Evolutionary conservation across 1,140 invertebrate species (phyloP), one percentile per base, ranked within the genome.

Genomic region (Micrasema minimum): DNA sequence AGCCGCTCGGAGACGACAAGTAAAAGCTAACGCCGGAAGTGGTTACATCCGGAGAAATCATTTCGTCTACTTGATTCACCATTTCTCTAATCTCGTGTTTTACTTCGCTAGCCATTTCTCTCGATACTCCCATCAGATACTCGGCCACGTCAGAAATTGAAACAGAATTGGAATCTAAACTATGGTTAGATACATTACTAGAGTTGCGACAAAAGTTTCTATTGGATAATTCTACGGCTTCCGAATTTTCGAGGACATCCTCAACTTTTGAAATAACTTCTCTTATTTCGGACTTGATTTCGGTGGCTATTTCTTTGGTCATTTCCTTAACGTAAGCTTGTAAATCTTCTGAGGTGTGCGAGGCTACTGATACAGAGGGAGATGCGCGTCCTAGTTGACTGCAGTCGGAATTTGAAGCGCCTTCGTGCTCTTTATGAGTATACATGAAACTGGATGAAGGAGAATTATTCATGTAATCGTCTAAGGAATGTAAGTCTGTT

Each of bases 211-310:
- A 84, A 38, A 83, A 79, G 59, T 83, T 84, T 16, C 79, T 45
- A 78, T 82, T 83, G 10, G 80, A 80, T 76, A 85, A 80, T 66
- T 85, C 82, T 18, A 83, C 72, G 6, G 77, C 77, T 70, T 88
- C 87, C 2, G 86, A 87, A 77, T 91, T 90, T 22, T 90, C 91
- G 2, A 92, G 78, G 31, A 90, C 90, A 78, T 92, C 90, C 71
- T 92, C 90, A 0, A 93, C 91, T 79, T 89, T 89, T 0, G 89
- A 91, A 61, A 93, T 93, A 0, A 93, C 91, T 80, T 90, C 91
- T 1, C 91, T 82, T 20, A 93, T 91, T 84, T 93, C 91, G 2
- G 91, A 93, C 78, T 93, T 93, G 7, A 93, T 91, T 80, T 92
- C 91, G 6, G 90, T 92, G 0, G 91, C 91, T 50, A 93, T 81